Base-by-base conservation (phyloP, 2,113 vertebrate genomes). In the Drymodes brunneopygia region DNA sequence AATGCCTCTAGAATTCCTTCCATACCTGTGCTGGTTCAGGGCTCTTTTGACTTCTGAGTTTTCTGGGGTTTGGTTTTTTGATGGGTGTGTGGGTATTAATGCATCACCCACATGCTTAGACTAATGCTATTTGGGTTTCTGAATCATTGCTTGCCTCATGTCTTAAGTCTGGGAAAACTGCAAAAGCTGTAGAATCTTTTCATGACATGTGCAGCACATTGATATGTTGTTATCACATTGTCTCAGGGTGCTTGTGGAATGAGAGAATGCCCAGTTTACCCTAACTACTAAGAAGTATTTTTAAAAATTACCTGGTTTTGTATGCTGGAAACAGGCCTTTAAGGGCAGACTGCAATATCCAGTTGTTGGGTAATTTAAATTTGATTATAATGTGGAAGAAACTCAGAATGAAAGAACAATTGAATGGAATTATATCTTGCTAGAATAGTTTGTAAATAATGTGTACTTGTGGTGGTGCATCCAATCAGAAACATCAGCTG, bases 191-290 rank as follows among this genome's bases (percentile, higher is more conserved):
- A 40, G 28, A 38, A 17, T 40, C 53, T 80, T 79, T 71, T 22
- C 33, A 73, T 72, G 28, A 17, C 15, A 16, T 0, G 0, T 72
- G 35, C 48, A 35, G 35, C 40, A 4, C 0, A 0, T 36, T 42
- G 29, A 15, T 75, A 33, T 51, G 18, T n/a, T 69, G 18, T 75
- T 80, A 66, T 6, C 27, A 28, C 28, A 3, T 60, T 77, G 36
- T 60, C 36, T 36, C 72, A 31, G 25, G 19, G 18, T 78, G 40
- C 16, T n/a, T 70, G 11, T 47, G 66, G 22, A 51, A 28, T 28
- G 16, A 54, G 15, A 56, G 24, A 44, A 50, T 14, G 12, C 10
- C n/a, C 19, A 8, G n/a, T 48, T 88, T 70, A 33, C 13, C 47
- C 7, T 51, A n/a, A 27, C 31, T 7, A 2, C 35, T 69, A 31